A percentile compares a stretch with the other conserved stretches of the same genome.
Conservation (phyloP, 2,888 invertebrate genomes). For the Cantharis rustica region DNA sequence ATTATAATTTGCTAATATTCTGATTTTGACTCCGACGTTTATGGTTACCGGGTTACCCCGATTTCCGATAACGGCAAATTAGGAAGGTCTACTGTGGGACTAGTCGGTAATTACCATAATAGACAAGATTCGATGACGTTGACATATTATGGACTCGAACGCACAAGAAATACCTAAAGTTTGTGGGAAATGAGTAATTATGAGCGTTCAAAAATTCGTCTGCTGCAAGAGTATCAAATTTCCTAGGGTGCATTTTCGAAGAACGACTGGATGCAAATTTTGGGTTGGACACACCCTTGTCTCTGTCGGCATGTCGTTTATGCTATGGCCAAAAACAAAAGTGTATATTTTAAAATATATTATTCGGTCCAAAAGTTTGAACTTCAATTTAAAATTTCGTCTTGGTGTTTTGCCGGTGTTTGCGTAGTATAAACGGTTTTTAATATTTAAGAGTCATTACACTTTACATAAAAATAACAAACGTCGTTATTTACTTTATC, state of each 20-base stretch:
- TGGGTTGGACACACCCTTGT: constrained; percentile 20
- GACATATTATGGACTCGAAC: constrained; percentile 11
- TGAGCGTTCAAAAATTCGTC: constrained; percentile 2
- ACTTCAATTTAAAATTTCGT: neutral
- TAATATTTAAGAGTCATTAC: constrained; percentile 1
- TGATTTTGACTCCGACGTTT: constrained; percentile 30
- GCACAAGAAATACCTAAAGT: constrained; percentile 22
- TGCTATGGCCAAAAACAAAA: neutral
- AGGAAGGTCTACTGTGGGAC: constrained; percentile 27
- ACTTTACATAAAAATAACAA: neutral
- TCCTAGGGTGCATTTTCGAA: constrained; percentile 25
- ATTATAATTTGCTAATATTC: constrained; percentile 39
- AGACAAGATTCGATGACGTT: constrained; percentile 23
- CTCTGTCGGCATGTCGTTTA: constrained; percentile 18
- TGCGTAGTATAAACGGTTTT: neutral
- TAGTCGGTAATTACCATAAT: constrained; percentile 26
- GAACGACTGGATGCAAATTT: constrained; percentile 8
- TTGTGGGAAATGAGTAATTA: constrained; percentile 17
- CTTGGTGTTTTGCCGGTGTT: neutral
- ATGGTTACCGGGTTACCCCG: constrained; percentile 46
- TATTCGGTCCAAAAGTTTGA: neutral
- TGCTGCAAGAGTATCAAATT: constrained; percentile 23
- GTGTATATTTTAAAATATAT: neutral
- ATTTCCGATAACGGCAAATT: constrained; percentile 35
- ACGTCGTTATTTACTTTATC: neutral